Conservation (phyloP, 2,113 vertebrate species). For the Cryptomyrus ogoouensis region DNA sequence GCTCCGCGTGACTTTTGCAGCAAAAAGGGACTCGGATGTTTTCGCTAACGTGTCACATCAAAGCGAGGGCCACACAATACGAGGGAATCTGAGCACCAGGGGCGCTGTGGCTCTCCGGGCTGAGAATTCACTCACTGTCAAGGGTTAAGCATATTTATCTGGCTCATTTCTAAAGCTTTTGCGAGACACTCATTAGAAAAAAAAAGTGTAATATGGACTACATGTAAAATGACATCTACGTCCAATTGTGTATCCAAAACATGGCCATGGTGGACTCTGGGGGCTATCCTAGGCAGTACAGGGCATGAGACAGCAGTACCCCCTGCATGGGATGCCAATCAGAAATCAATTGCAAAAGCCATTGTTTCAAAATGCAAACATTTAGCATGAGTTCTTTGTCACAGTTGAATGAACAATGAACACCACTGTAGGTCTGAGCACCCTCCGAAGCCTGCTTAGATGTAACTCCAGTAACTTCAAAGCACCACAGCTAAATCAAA, state of each 20-base stretch:
- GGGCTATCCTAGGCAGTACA: not conserved
- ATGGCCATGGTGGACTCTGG: not conserved
- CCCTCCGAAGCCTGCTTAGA: slow-evolving; percentile 28
- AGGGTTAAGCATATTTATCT: slow-evolving; percentile 31
- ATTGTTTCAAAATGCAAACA: slow-evolving; percentile 49
- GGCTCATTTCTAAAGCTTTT: not conserved
- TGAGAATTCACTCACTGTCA: not conserved
- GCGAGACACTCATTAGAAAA: not conserved
- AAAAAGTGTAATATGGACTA: not conserved
- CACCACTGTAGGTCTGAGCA: slow-evolving; percentile 15
- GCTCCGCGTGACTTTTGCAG: slow-evolving; percentile 19
- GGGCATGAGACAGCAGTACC: not conserved
- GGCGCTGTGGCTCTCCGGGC: slow-evolving; percentile 28
- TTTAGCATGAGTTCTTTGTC: slow-evolving; percentile 38
- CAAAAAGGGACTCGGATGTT: slow-evolving; percentile 37
- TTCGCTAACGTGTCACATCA: slow-evolving; percentile 34
- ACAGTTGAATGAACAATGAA: slow-evolving; percentile 19
- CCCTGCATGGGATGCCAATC: not conserved
- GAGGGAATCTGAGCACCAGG: slow-evolving; percentile 37
- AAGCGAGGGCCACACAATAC: slow-evolving; percentile 38
- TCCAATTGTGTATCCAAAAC: not conserved
- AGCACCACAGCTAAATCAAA: slow-evolving; percentile 12
- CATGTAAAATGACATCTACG: not conserved
- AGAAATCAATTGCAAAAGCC: slow-evolving; percentile 18
- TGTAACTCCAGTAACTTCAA: slow-evolving; percentile 21